phyloP scores from a whole-genome alignment of 2,113 vertebrate genomes.

The Mystacornis crossleyi region DNA sequence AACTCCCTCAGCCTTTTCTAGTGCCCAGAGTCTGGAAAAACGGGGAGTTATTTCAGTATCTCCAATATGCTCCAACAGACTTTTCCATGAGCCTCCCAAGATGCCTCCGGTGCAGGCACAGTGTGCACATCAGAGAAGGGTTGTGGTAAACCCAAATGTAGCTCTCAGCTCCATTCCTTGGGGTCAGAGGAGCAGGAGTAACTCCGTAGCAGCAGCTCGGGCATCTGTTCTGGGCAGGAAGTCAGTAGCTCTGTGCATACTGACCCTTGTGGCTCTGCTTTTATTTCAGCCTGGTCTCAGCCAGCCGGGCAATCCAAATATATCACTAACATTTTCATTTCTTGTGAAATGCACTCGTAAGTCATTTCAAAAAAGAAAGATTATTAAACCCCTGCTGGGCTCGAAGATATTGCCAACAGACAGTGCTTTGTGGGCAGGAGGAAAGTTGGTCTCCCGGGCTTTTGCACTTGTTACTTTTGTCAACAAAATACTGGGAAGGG shows the following conservation, averaged over 20 bases:
- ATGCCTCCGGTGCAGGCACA: neutral
- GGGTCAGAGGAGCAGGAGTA: neutral
- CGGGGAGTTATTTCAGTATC: neutral
- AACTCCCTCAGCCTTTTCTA: neutral
- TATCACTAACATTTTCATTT: conserved; percentile 33
- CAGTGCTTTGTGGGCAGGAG: neutral
- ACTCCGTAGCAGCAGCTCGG: neutral
- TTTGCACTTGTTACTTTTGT: conserved; percentile 25
- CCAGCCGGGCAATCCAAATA: conserved; percentile 14
- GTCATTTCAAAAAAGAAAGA: conserved; percentile 12
- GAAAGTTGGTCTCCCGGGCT: neutral
- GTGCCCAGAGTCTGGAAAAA: neutral
- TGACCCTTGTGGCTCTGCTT: neutral
- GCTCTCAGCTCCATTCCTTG: neutral
- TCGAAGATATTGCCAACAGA: conserved; percentile 7
- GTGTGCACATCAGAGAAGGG: neutral
- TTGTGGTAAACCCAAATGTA: neutral
- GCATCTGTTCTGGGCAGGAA: conserved; percentile 5
- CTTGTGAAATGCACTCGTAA: conserved; percentile 37
- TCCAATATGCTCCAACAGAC: neutral
- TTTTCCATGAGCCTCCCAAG: neutral
- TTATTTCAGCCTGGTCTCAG: neutral
- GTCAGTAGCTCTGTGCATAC: neutral
- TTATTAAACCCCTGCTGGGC: conserved; percentile 55
- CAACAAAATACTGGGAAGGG: conserved; percentile 12